Conservation (phyloP, 1,140 invertebrate genomes). For the Anastrepha obliqua region DNA sequence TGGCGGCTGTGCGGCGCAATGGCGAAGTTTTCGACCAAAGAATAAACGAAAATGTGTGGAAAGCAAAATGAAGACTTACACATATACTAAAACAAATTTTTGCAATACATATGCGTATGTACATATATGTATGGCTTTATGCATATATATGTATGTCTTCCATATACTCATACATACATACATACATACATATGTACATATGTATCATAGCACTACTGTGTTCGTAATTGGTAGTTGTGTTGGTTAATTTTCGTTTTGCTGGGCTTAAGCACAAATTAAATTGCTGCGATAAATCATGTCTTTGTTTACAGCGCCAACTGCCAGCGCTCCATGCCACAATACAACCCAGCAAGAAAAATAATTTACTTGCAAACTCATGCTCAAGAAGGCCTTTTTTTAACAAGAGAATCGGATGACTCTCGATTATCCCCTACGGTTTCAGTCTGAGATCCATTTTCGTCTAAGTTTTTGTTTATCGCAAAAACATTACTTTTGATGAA, state of each 20-base stretch:
- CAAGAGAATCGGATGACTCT: too few relatives aligned
- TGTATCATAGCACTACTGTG: not conserved
- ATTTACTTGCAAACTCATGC: too few relatives aligned
- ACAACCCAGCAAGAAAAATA: too few relatives aligned
- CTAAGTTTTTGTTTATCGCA: too few relatives aligned
- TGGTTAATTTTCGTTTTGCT: slow-evolving; percentile 43
- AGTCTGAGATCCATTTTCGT: too few relatives aligned
- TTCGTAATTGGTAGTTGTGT: slow-evolving; percentile 27
- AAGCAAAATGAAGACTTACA: slow-evolving; percentile 47
- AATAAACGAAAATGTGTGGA: slow-evolving; percentile 11
- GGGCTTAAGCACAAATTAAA: slow-evolving; percentile 38
- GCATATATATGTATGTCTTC: not conserved
- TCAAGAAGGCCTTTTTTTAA: too few relatives aligned
- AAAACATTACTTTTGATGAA: too few relatives aligned
- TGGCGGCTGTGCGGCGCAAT: not conserved
- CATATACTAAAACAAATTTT: not conserved
- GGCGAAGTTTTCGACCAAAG: not conserved
- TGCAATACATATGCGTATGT: not conserved
- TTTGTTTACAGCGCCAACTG: not conserved
- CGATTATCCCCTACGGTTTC: too few relatives aligned
- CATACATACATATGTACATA: not conserved
- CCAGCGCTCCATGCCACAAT: too few relatives aligned
- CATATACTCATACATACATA: not conserved
- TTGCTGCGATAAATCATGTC: slow-evolving; percentile 40
- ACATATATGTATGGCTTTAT: slow-evolving; percentile 10